Evolutionary conservation across 2,113 vertebrate genomes (phyloP).

Genomic region (Progne subis): DNA sequence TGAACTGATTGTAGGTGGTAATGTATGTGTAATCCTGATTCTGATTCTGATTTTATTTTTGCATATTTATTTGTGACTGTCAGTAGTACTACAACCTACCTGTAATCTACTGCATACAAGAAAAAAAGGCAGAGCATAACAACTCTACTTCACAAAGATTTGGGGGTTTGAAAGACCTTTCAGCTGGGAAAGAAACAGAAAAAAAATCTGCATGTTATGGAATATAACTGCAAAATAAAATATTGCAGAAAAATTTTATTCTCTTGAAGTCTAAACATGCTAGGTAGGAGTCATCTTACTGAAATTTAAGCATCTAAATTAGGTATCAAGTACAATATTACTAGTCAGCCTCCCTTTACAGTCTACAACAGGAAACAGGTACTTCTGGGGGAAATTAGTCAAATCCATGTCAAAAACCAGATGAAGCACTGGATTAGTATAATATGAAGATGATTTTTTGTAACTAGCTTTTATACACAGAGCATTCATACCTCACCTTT

Average conservation of each 20-base stretch:
- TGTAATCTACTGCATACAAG: not conserved
- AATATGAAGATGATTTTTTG: not conserved
- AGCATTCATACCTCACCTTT: not conserved
- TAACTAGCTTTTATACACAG: not conserved
- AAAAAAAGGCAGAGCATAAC: not conserved
- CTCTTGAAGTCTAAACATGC: not conserved
- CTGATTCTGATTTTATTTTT: not conserved
- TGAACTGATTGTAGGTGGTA: not conserved
- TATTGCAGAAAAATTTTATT: not conserved
- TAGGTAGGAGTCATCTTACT: not conserved
- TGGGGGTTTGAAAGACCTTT: not conserved
- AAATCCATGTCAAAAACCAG: not conserved
- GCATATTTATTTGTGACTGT: not conserved
- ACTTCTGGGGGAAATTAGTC: not conserved
- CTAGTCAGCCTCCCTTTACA: not conserved
- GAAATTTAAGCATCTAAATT: not conserved
- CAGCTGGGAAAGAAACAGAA: not conserved
- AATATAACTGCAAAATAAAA: not conserved
- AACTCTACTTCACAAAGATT: not conserved
- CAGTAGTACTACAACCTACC: not conserved
- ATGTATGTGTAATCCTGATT: not conserved
- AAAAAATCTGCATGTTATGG: not conserved
- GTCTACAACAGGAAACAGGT: not conserved
- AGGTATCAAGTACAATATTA: not conserved
- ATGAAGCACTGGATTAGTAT: not conserved